Evolutionary conservation across 2,888 invertebrate genomes (phyloP), one percentile per base, ranked within the genome.

Genomic region (Apoda limacodes): DNA sequence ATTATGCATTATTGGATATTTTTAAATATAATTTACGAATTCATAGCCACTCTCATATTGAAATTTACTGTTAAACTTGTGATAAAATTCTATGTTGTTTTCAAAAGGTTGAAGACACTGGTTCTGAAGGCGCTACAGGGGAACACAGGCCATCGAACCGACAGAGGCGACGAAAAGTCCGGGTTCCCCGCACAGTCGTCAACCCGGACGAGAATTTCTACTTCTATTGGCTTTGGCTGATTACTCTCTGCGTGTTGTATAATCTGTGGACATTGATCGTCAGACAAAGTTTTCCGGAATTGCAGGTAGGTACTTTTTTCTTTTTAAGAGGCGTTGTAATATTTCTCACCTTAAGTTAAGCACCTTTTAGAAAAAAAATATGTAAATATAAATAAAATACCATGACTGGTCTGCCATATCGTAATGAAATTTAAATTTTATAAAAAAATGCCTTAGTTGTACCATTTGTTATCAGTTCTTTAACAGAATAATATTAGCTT

Each of bases 231-330:
- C 62, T 97, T 48, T 89, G 93, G 84, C 71, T 95, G 42, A 85
- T 95, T 49, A 95, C 96, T 26, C 68, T 88, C 43, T 93, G 94
- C 64, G 93, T 96, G 48, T 85, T 97, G 37, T 97, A 97, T 76
- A 97, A 97, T 76, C 84, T 95, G 46, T 97, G 97, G 97, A 93
- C 96, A 15, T 84, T 95, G 41, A 97, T 97, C 50, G 96, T 95
- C 24, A 85, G 97, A 31, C 94, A 97, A 71, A 95, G 95, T 61
- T 92, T 97, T 67, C 93, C 95, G 12, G 96, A 96, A 63, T 83
- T 97, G 39, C 92, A 92, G 83, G 83, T 83, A 48, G 49, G 43
- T 7, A 17, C 7, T n/a, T n/a, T n/a, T n/a, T n/a, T 10, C 4
- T 10, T 22, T 22, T 10, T 22, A 10, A 5, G n/a, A 11, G n/a